Evolutionary conservation across 2,113 vertebrate species (phyloP).

Genomic region (Shinisaurus crocodilurus): DNA sequence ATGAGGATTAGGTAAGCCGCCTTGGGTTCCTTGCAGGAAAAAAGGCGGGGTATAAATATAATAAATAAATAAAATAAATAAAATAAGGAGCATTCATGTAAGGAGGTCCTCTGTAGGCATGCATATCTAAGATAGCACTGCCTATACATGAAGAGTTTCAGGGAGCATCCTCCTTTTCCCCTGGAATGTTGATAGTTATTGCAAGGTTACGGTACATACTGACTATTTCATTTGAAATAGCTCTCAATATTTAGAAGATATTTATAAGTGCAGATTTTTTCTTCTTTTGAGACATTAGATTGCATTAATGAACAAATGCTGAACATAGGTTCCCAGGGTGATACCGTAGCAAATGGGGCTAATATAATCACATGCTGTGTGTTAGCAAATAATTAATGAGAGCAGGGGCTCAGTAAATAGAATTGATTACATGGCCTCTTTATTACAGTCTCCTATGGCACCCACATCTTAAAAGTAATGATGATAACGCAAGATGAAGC

Average conservation of each 20-base stretch:
- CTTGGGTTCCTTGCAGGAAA: too few species aligned
- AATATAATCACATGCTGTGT: slow-evolving; percentile 20
- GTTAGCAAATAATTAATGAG: slow-evolving; percentile 30
- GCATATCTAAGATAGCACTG: neutral
- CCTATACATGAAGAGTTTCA: neutral
- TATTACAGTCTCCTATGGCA: neutral
- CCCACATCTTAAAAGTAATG: neutral
- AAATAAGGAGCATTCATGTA: neutral
- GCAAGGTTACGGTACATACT: neutral
- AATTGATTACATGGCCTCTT: slow-evolving; percentile 2
- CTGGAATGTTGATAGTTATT: neutral
- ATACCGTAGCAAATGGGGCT: slow-evolving; percentile 2
- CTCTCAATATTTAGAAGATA: neutral
- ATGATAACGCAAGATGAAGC: neutral
- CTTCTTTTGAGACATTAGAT: neutral
- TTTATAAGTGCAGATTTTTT: neutral
- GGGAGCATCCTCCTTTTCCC: neutral
- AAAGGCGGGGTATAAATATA: too few species aligned
- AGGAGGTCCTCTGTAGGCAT: neutral
- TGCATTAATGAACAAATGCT: slow-evolving; percentile 7
- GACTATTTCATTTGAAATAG: neutral
- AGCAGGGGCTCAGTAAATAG: slow-evolving; percentile 4
- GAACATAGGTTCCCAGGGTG: neutral
- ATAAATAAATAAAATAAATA: too few species aligned
- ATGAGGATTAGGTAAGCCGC: too few species aligned